Conservation (phyloP, 2,888 invertebrate species). For the Drosophila maculinotata region DNA sequence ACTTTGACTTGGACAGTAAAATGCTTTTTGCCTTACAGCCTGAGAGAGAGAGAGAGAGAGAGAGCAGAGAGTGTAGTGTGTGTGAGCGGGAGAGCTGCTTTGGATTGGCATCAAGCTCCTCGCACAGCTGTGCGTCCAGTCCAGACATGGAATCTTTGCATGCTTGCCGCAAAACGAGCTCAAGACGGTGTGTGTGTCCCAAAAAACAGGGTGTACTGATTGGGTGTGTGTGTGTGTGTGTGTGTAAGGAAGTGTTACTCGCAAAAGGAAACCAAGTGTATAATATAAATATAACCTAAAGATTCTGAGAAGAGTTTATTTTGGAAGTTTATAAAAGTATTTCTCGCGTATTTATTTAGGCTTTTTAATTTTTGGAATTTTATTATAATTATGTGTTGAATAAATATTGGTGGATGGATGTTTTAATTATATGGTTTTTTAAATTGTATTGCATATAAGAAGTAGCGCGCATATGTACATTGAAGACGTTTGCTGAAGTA, state of each 20-base stretch:
- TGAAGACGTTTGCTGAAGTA: no score
- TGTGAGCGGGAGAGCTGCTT: slow-evolving; percentile 3
- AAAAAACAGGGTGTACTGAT: slow-evolving; percentile 17
- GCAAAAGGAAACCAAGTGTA: not conserved
- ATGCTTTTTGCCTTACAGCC: slow-evolving; percentile 47
- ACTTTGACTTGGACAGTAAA: slow-evolving; percentile 74
- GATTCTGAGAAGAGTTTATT: not conserved
- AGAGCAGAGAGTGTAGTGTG: slow-evolving; percentile 4
- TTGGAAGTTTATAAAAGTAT: not conserved
- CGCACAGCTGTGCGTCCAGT: slow-evolving; percentile 25
- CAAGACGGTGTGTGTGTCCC: not conserved
- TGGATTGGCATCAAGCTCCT: slow-evolving; percentile 56
- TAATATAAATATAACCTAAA: not conserved
- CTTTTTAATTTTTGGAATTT: no score
- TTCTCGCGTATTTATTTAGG: not conserved
- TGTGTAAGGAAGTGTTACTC: not conserved
- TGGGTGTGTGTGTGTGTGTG: slow-evolving; percentile 8
- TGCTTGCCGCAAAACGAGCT: slow-evolving; percentile 27
- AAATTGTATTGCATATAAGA: no score
- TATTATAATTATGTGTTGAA: no score
- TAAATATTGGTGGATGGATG: no score
- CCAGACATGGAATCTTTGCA: slow-evolving; percentile 28
- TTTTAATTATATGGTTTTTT: no score
- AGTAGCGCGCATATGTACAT: no score
- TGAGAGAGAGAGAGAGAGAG: slow-evolving; percentile 4